Conservation (phyloP, 2,113 vertebrate genomes). For the Cyanoliseus patagonus region DNA sequence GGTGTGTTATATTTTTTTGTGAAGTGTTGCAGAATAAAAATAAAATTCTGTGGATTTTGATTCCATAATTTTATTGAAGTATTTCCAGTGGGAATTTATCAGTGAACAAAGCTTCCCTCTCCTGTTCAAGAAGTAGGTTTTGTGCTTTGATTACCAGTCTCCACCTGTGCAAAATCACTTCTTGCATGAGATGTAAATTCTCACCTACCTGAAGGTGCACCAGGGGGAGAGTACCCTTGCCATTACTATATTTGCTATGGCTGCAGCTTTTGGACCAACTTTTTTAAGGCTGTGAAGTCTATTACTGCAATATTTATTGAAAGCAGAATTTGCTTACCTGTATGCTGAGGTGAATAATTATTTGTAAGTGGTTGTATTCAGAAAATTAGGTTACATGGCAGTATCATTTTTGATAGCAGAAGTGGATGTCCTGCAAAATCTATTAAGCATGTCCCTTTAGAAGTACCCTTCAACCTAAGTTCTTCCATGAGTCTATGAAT, state of each 20-base stretch:
- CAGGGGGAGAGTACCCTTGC: not conserved
- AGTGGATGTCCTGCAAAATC: not conserved
- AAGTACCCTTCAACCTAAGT: not conserved
- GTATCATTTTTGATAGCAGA: not conserved
- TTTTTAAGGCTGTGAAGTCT: not conserved
- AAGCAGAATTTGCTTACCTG: slow-evolving; percentile 22
- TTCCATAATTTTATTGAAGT: not conserved
- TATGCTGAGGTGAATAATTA: slow-evolving; percentile 10
- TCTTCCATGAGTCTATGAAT: not conserved
- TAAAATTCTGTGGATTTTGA: not conserved
- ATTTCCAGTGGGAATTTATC: not conserved
- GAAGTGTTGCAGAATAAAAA: not conserved
- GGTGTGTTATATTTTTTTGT: not conserved
- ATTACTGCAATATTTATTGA: slow-evolving; percentile 7
- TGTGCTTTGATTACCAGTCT: not conserved
- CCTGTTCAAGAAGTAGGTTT: not conserved
- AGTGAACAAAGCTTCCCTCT: not conserved
- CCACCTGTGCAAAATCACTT: not conserved
- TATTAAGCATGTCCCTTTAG: not conserved
- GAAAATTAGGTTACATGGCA: not conserved
- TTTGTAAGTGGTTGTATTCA: slow-evolving; percentile 40
- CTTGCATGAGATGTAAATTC: not conserved
- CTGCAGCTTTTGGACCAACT: slow-evolving; percentile 23
- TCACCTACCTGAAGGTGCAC: not conserved
- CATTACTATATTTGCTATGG: not conserved